Conservation (phyloP, 2,797 vertebrate genomes). For the Carduelis carduelis region DNA sequence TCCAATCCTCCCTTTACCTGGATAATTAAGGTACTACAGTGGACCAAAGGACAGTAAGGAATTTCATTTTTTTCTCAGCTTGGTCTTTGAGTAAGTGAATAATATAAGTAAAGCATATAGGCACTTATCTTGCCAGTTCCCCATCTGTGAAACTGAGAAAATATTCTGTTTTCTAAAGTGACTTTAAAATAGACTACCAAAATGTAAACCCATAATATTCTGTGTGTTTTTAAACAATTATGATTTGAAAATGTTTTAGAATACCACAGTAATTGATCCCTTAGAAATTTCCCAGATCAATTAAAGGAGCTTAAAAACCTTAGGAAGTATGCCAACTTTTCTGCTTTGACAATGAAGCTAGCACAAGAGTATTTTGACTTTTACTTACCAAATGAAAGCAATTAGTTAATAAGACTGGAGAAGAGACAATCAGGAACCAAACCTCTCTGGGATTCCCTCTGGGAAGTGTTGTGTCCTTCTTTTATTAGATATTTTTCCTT, state of each 20-base stretch:
- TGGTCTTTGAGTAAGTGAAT: background rate
- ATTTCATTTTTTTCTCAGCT: background rate
- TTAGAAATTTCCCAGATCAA: background rate
- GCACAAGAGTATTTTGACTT: background rate
- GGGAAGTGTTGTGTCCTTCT: background rate
- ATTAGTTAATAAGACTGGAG: background rate
- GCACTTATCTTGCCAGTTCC: background rate
- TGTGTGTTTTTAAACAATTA: background rate
- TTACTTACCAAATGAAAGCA: background rate
- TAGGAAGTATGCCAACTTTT: background rate
- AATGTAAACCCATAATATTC: background rate
- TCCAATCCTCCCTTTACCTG: background rate
- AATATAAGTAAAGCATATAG: background rate
- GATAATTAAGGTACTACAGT: background rate
- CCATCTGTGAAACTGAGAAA: background rate
- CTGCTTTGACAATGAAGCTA: background rate
- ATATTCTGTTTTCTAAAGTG: background rate
- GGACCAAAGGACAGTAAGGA: background rate
- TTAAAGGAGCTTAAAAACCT: background rate
- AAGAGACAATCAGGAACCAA: background rate
- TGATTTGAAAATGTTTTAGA: background rate
- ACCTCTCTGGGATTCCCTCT: background rate
- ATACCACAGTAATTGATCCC: background rate
- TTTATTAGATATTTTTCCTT: background rate
- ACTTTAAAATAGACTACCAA: background rate